These are phyloP conservation scores for Muscicapa striata DNA, from an alignment of 2,797 vertebrate genomes.

Conservation along the genomic window DNA sequence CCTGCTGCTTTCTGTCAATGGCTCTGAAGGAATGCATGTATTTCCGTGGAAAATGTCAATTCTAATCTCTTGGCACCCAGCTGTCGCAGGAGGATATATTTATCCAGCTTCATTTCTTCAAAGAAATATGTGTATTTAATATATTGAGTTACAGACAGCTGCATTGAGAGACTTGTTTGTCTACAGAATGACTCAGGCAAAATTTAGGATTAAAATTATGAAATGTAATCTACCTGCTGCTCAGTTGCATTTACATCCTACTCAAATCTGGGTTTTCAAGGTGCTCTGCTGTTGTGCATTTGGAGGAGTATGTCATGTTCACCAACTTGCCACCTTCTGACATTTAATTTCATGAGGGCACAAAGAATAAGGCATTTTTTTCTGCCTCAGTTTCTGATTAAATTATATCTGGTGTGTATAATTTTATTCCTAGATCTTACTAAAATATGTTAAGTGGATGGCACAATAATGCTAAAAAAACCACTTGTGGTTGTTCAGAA, in stretches of 20 bases:
- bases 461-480: background rate
- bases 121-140: background rate
- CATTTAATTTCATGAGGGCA: background rate
- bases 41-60: background rate
- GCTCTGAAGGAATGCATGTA: conserved; percentile 24
- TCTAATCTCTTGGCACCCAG: background rate
- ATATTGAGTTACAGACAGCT: background rate
- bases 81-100: background rate
- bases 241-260: background rate
- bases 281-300: background rate
- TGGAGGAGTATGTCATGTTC: background rate
- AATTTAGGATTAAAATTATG: background rate
- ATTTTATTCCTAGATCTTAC: background rate
- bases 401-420: background rate
- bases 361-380: background rate
- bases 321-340: background rate
- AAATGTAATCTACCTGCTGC: background rate
- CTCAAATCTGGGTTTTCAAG: background rate
- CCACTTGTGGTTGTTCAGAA: background rate
- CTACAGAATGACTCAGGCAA: background rate
- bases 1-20: conserved; percentile 34
- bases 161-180: background rate
- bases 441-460: background rate
- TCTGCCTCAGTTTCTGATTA: background rate
- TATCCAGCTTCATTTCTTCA: background rate